A percentile compares a stretch with the other conserved stretches of the same genome.
Evolutionary conservation across 1,140 invertebrate genomes (phyloP).

Genomic region (Nylanderia fulva): DNA sequence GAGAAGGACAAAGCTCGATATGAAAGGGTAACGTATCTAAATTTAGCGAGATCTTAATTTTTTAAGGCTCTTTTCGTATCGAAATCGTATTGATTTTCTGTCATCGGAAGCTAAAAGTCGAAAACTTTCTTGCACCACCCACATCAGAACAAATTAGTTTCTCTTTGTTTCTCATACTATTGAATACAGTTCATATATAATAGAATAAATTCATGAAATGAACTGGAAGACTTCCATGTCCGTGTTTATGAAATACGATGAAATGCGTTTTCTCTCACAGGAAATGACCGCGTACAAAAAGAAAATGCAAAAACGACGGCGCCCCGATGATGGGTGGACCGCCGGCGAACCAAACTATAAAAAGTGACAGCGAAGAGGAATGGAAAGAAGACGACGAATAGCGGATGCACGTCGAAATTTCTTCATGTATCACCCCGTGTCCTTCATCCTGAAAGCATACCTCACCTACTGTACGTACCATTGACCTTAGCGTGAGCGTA

Average conservation of each 20-base stretch:
- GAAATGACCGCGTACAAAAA: conserved; percentile 92
- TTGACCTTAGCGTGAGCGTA: conserved; percentile 86
- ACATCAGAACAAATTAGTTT: not conserved
- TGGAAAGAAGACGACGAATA: conserved; percentile 86
- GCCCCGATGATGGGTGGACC: conserved; percentile 84
- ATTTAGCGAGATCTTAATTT: conserved; percentile 18
- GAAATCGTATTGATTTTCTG: not conserved
- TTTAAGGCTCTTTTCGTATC: not conserved
- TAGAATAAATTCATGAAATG: not conserved
- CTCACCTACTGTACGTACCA: conserved; percentile 86
- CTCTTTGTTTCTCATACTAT: not conserved
- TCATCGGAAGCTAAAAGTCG: not conserved
- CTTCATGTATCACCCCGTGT: conserved; percentile 85
- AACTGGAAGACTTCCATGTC: not conserved
- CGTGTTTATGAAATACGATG: not conserved
- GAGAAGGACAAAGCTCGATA: conserved; percentile 98
- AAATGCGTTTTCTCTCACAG: conserved; percentile 27
- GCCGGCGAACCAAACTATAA: conserved; percentile 84
- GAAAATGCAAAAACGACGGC: conserved; percentile 87
- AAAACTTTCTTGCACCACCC: not conserved
- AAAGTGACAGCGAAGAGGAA: conserved; percentile 87
- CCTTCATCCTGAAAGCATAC: conserved; percentile 85
- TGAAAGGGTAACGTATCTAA: conserved; percentile 90
- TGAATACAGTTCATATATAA: not conserved
- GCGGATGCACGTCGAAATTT: conserved; percentile 83